phyloP scores from a whole-genome alignment of 2,113 vertebrate species.

The Sterrhoptilus dennistouni region DNA sequence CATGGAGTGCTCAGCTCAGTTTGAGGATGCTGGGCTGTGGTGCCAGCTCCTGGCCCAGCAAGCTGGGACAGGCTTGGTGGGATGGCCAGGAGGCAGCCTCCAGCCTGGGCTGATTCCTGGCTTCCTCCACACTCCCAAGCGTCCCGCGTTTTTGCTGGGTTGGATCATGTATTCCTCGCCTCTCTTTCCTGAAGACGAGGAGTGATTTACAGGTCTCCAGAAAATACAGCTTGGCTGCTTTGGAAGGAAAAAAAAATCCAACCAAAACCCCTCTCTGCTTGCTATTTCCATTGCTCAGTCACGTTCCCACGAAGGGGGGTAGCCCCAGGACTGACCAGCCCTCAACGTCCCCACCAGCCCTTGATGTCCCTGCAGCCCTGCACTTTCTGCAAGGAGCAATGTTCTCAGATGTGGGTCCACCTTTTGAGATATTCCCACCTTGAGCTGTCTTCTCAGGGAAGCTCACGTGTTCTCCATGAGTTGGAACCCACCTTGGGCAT shows the following conservation, averaged over 20 bases:
- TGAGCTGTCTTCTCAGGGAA: background rate
- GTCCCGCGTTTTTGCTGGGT: slow-evolving; percentile 6
- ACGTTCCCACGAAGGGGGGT: background rate
- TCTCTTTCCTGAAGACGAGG: slow-evolving; percentile 15
- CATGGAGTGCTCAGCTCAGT: background rate
- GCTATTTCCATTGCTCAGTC: background rate
- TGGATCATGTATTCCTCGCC: slow-evolving; percentile 46
- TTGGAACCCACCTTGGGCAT: background rate
- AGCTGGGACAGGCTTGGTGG: background rate
- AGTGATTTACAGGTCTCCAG: slow-evolving; percentile 59
- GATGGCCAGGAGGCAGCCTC: background rate
- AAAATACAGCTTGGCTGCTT: slow-evolving; percentile 44
- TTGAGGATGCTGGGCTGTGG: background rate
- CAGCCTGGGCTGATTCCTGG: background rate
- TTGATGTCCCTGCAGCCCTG: background rate
- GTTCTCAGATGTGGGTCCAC: background rate
- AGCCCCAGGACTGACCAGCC: fast-evolving
- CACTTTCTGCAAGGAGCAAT: background rate
- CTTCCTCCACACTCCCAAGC: background rate
- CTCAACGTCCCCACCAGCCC: fast-evolving
- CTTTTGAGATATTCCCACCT: background rate
- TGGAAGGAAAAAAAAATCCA: background rate
- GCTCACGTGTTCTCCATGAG: fast-evolving
- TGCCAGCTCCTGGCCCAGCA: background rate
- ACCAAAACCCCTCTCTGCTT: background rate